Base-by-base conservation (phyloP, 2,888 invertebrate species). In the Tetramorium bicarinatum region DNA sequence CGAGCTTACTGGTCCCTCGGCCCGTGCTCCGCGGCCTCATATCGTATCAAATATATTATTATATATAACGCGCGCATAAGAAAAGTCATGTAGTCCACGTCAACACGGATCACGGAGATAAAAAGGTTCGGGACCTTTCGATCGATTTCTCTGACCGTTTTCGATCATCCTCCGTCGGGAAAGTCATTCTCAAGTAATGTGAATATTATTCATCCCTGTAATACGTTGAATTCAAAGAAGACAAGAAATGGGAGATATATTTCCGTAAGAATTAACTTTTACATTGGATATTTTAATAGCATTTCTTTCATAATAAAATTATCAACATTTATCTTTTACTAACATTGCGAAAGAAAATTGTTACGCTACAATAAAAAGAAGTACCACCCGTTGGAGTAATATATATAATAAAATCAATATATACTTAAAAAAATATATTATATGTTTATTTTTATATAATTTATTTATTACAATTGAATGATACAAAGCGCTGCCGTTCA, bases 1-100 rank as follows among this genome's bases (percentile, higher is more conserved):
- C 62, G 62, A 77, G 87, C 82, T 86, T 83, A 84, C 84, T 72
- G 64, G 83, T 71, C 52, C 85, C 74, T 64, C 74, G 79, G 77
- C 11, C 59, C 79, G 13, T 71, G 72, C 56, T 59, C 72, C 8
- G 38, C 59, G 54, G 77, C 44, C 69, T 72, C 74, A 72, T 80
- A 79, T 79, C 72, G 34, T 71, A 80, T 34, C 47, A 59, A n/a
- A 59, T 59, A 44, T 80, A 80, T 49, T 80, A 80, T 49, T 59
- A 80, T 72, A 80, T 80, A 80, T 80, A 72, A 72, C 8, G 38
- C 38, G 79, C 74, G 38, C 47, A 25, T 80, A 79, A 71, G 59
- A 72, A 72, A 80, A 72, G 74, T 80, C 47, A 38, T 38, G 47
- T 72, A 71, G 74, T 34, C 59, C 59, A 59, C 38, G 72, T 80